Conservation (phyloP, 1,140 invertebrate species). For the Oncopeltus fasciatus region DNA sequence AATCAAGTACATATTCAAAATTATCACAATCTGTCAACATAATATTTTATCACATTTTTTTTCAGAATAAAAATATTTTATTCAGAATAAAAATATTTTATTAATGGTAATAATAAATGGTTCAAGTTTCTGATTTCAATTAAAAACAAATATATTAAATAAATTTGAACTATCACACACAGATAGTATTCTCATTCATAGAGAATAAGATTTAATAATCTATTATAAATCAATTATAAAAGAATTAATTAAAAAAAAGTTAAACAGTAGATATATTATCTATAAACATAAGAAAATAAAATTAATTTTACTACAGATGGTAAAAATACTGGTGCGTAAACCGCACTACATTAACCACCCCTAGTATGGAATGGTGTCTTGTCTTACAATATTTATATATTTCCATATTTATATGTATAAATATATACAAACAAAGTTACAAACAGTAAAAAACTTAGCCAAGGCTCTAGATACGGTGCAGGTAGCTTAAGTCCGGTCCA, state of each 20-base stretch:
- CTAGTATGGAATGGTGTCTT: slow-evolving; percentile 13
- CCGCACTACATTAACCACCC: slow-evolving; percentile 15
- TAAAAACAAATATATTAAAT: neutral
- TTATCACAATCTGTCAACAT: neutral
- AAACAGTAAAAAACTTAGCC: slow-evolving; percentile 18
- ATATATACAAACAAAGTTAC: slow-evolving; percentile 19
- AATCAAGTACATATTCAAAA: neutral
- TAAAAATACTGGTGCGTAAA: slow-evolving; percentile 11
- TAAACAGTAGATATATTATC: too few relatives aligned
- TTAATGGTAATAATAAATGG: too few relatives aligned
- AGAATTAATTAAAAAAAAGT: too few relatives aligned
- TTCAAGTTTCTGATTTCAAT: too few relatives aligned
- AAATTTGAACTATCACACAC: slow-evolving; percentile 3
- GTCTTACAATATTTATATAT: slow-evolving; percentile 8
- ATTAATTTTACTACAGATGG: slow-evolving; percentile 2
- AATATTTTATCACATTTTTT: neutral
- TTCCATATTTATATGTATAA: slow-evolving; percentile 14
- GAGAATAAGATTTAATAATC: neutral
- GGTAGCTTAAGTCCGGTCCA: slow-evolving; percentile 9
- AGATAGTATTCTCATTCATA: neutral
- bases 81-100: too few relatives aligned
- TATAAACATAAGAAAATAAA: neutral
- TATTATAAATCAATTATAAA: too few relatives aligned
- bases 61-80: too few relatives aligned
- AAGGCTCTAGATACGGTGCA: slow-evolving; percentile 15